Base-by-base conservation (phyloP, 1,140 invertebrate genomes). In the Drosophila cardini region DNA sequence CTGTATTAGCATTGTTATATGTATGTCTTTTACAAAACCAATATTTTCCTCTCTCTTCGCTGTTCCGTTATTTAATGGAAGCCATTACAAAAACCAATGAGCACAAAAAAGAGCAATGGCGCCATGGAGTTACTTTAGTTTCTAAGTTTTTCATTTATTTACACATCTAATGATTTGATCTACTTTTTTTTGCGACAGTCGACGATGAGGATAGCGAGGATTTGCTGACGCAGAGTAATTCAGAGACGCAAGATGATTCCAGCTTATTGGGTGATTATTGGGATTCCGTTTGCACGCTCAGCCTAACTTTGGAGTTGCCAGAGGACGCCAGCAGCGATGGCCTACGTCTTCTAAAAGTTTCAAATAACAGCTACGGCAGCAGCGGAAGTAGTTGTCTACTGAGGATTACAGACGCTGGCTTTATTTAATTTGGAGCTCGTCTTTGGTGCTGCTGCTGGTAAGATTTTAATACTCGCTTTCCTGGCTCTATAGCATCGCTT, bases 381-480 rank as follows among this genome's bases (percentile, higher is more conserved):
- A 58, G 10, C 0, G 76, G 67, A 21, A 72, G 43, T 11, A 75
- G 34, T 9, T 91, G 90, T 26, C 8, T 56, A 32, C 45, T 91
- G 3, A 69, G 65, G 15, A 63, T 90, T 8, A 74, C 84, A 21
- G 67, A 79, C 10, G 68, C 53, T 11, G 90, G 90, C n/a, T 43
- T 91, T 16, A 64, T 78, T 52, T 90, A 82, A 62, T 57, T n/a
- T 63, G 92, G 89, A 72, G 52, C 48, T 15, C 75, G 62, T 10
- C 81, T 38, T 15, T 30, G 3, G 2, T 11, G 16, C 7, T 72
- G 62, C 7, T 84, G 77, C 91, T 74, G 92, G 53, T 92, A 97
- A 91, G 95, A 94, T 92, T 96, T 96, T 86, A 97, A 94, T 6
- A 97, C 96, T 93, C 96, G 97, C 86, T 98, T 97, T 6, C 96